Evolutionary conservation across 2,113 vertebrate species (phyloP).

Genomic region (Lethenteron camtschaticum): DNA sequence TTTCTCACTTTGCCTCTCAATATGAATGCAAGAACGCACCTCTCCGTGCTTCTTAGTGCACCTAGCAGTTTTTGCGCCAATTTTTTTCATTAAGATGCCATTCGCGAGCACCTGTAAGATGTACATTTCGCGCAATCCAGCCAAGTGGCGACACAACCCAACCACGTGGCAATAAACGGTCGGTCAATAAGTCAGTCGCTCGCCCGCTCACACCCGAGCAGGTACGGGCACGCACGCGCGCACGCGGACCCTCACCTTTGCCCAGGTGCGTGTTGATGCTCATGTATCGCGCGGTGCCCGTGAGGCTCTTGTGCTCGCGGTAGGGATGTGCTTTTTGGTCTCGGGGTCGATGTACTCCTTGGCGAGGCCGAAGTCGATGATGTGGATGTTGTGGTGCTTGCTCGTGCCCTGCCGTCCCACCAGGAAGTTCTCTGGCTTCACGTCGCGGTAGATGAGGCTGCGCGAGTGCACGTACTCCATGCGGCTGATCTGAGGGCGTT

Average conservation of each 20-base stretch:
- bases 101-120: too few species aligned
- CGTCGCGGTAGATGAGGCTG: conserved; percentile 96
- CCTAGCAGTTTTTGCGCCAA: too few species aligned
- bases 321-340: conserved; percentile 99
- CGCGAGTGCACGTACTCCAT: conserved; percentile 98
- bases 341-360: conserved; percentile 97
- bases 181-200: too few species aligned
- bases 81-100: too few species aligned
- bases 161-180: too few species aligned
- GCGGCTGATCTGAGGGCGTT: conserved; percentile 46
- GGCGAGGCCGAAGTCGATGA: conserved; percentile 95
- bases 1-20: too few species aligned
- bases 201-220: conserved; percentile 11
- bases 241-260: conserved; percentile 42
- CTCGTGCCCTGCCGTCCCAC: conserved; percentile 92
- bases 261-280: conserved; percentile 96
- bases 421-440: conserved; percentile 96
- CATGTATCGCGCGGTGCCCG: conserved; percentile 94
- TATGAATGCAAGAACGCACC: too few species aligned
- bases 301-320: conserved; percentile 92
- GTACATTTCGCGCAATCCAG: too few species aligned
- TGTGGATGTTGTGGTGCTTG: conserved; percentile 90
- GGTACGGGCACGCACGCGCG: conserved; percentile 12
- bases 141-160: too few species aligned
- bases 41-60: too few species aligned